Percentiles rank a stretch among this genome's conserved stretches.
These are phyloP conservation scores for Atherinosoma microstoma DNA, from an alignment of 2,797 vertebrate species.

Conservation along the genomic window DNA sequence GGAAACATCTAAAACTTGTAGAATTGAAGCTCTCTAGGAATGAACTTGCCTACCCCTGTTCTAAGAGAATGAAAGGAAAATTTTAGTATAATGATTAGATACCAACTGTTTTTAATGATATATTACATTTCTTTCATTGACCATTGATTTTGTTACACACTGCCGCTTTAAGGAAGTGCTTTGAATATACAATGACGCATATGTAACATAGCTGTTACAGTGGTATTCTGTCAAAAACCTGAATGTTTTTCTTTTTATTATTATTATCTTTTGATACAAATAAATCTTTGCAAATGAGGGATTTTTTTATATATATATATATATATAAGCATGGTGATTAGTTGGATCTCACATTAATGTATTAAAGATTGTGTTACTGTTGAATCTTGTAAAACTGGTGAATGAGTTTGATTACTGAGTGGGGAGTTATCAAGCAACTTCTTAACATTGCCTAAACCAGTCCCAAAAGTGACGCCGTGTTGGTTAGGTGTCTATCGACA, in stretches of 20 bases:
- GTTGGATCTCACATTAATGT: constrained; percentile 6
- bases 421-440: constrained; percentile 41
- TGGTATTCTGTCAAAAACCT: not conserved
- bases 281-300: not conserved
- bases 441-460: constrained; percentile 21
- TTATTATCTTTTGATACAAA: not conserved
- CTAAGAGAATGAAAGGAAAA: no score
- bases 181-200: not conserved
- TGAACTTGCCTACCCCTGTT: no score
- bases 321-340: not conserved
- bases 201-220: not conserved
- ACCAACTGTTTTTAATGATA: no score
- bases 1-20: no score
- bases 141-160: not conserved
- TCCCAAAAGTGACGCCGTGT: constrained; percentile 43
- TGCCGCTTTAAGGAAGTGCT: no score
- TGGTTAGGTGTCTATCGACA: constrained; percentile 40
- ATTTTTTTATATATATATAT: not conserved
- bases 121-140: not conserved
- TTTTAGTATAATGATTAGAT: no score
- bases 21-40: no score
- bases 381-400: constrained; percentile 8
- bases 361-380: not conserved
- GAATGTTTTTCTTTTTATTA: not conserved
- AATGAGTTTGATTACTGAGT: constrained; percentile 11